Evolutionary conservation across 2,113 vertebrate species (phyloP).

Genomic region (Misgurnus anguillicaudatus): DNA sequence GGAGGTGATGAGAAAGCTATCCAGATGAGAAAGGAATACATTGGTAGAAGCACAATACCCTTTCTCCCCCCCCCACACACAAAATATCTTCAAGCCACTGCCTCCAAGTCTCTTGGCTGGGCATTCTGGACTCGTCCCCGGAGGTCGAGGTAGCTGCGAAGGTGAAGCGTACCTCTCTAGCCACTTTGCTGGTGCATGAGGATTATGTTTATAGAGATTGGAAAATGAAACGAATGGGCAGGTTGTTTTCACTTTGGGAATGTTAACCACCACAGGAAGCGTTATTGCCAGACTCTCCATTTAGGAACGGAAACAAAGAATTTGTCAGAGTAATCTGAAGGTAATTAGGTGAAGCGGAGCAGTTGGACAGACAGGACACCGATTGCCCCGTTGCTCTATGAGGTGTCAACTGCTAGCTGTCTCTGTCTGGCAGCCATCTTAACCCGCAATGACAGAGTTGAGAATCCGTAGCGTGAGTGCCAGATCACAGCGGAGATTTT

Average conservation of each 20-base stretch:
- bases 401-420: conserved; percentile 54
- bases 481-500: not conserved
- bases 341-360: conserved; percentile 48
- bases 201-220: conserved; percentile 54
- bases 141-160: conserved; percentile 24
- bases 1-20: conserved; percentile 96
- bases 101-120: conserved; percentile 22
- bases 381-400: conserved; percentile 33
- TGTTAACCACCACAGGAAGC: conserved; percentile 32
- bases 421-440: conserved; percentile 44
- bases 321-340: conserved; percentile 50
- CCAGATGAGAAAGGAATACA: conserved; percentile 87
- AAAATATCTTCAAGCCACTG: conserved; percentile 21
- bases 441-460: conserved; percentile 27
- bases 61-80: conserved; percentile 54
- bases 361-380: conserved; percentile 20
- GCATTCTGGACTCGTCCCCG: conserved; percentile 42
- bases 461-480: not conserved
- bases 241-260: conserved; percentile 31
- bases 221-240: conserved; percentile 52
- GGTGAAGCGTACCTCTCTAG: conserved; percentile 38
- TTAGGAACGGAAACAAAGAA: conserved; percentile 55
- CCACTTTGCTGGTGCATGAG: conserved; percentile 40
- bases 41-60: conserved; percentile 70
- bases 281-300: conserved; percentile 40